Evolutionary conservation across 2,113 vertebrate genomes (phyloP).

Genomic region (Amphiprion ocellaris): DNA sequence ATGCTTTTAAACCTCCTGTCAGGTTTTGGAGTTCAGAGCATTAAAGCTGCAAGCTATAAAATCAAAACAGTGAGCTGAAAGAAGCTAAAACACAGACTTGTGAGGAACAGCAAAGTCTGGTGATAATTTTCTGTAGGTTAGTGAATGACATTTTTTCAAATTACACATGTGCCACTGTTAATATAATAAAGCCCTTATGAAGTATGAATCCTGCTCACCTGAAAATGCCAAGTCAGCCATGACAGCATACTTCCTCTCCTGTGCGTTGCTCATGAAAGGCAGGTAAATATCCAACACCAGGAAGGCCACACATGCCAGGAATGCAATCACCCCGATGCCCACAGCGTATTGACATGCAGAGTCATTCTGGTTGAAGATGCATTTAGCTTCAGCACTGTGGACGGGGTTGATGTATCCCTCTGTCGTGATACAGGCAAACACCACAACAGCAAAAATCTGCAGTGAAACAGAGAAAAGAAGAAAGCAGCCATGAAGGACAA

Average conservation of each 20-base stretch:
- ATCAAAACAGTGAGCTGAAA: too few relatives aligned
- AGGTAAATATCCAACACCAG: conserved; percentile 87
- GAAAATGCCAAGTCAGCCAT: conserved; percentile 89
- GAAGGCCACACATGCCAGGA: conserved; percentile 89
- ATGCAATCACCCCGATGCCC: conserved; percentile 89
- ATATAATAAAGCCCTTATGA: background rate
- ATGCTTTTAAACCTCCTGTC: too few relatives aligned
- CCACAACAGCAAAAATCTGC: conserved; percentile 90
- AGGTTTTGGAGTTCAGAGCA: too few relatives aligned
- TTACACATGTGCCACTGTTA: too few relatives aligned
- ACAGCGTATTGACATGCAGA: conserved; percentile 89
- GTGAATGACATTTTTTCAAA: background rate
- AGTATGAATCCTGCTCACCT: conserved; percentile 77
- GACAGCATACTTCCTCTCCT: conserved; percentile 90
- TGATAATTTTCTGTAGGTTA: background rate
- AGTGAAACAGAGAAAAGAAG: conserved; percentile 2
- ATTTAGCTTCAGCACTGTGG: accelerated
- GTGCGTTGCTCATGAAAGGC: conserved; percentile 89
- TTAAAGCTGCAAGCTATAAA: too few relatives aligned
- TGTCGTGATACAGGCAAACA: conserved; percentile 88
- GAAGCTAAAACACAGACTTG: background rate
- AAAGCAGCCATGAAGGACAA: background rate
- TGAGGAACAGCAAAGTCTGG: background rate
- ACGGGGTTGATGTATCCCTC: conserved; percentile 85
- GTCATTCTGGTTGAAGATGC: conserved; percentile 89